Conservation (phyloP, 2,888 invertebrate species). For the Uropetala carovei region DNA sequence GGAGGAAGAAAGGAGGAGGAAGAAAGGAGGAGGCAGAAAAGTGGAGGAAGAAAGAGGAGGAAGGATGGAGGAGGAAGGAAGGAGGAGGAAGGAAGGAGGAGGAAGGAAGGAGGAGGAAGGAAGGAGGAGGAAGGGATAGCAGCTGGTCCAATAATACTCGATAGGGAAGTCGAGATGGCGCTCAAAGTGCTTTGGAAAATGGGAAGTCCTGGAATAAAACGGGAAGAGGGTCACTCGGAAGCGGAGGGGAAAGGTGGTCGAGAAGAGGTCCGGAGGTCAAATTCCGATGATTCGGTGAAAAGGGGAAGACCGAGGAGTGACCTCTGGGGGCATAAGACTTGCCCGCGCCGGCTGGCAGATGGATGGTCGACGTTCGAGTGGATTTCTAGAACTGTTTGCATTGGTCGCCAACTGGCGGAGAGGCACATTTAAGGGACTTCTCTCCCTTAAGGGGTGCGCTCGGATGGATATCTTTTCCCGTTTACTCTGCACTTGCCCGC, state of each 20-base stretch:
- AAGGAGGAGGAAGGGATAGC: not conserved
- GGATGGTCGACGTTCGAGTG: slow-evolving; percentile 26
- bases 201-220: slow-evolving; percentile 37
- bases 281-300: slow-evolving; percentile 40
- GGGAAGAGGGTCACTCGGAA: slow-evolving; percentile 24
- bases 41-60: too few species aligned
- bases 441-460: too few species aligned
- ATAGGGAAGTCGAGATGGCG: slow-evolving; percentile 27
- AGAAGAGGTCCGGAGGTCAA: slow-evolving; percentile 26
- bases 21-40: too few species aligned
- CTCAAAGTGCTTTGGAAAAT: slow-evolving; percentile 42
- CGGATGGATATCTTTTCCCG: too few species aligned
- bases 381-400: slow-evolving; percentile 41
- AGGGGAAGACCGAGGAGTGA: not conserved
- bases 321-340: not conserved
- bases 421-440: slow-evolving; percentile 10
- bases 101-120: not conserved
- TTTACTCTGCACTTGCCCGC: too few species aligned
- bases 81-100: too few species aligned
- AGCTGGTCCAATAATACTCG: slow-evolving; percentile 38
- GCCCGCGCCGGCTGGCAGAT: not conserved
- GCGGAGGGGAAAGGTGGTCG: not conserved
- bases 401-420: not conserved
- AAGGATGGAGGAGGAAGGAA: too few species aligned
- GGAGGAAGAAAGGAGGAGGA: too few species aligned